phyloP scores from a whole-genome alignment of 1,140 invertebrate genomes.

The Nixonia krombeini region DNA sequence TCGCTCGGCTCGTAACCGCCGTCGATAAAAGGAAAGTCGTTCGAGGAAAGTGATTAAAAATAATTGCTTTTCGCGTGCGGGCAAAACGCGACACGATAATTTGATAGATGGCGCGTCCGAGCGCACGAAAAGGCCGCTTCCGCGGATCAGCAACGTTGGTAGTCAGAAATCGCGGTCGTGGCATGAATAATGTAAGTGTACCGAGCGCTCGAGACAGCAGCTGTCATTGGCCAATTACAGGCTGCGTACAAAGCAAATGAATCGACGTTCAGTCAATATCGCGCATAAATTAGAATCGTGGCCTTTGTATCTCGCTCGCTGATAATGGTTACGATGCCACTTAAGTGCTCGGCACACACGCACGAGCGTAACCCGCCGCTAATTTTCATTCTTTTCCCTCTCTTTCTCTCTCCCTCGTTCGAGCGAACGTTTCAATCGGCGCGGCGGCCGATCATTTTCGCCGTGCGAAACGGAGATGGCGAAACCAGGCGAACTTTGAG shows the following conservation, averaged over 20 bases:
- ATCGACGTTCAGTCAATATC: constrained; percentile 47
- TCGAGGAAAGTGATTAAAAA: too few relatives aligned
- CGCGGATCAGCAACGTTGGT: constrained; percentile 40
- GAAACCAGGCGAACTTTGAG: too few relatives aligned
- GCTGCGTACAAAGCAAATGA: constrained; percentile 55
- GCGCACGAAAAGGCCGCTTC: constrained; percentile 27
- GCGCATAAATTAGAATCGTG: constrained; percentile 56
- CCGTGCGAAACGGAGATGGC: too few relatives aligned
- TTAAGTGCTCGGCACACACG: constrained; percentile 14
- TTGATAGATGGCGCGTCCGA: background rate
- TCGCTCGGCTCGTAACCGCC: too few relatives aligned
- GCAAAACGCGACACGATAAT: background rate
- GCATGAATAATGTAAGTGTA: constrained; percentile 55
- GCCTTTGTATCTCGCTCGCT: constrained; percentile 42
- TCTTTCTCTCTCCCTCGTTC: too few relatives aligned
- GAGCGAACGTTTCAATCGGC: too few relatives aligned
- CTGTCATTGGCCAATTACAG: constrained; percentile 59
- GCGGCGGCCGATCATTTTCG: too few relatives aligned
- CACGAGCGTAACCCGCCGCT: too few relatives aligned
- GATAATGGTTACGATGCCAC: constrained; percentile 45
- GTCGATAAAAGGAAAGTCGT: too few relatives aligned
- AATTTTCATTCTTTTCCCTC: too few relatives aligned
- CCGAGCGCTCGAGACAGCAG: constrained; percentile 49
- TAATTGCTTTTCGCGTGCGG: too few relatives aligned
- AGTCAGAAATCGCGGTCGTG: constrained; percentile 47